phyloP scores from a whole-genome alignment of 2,888 invertebrate species.

The Chirona hameri region DNA sequence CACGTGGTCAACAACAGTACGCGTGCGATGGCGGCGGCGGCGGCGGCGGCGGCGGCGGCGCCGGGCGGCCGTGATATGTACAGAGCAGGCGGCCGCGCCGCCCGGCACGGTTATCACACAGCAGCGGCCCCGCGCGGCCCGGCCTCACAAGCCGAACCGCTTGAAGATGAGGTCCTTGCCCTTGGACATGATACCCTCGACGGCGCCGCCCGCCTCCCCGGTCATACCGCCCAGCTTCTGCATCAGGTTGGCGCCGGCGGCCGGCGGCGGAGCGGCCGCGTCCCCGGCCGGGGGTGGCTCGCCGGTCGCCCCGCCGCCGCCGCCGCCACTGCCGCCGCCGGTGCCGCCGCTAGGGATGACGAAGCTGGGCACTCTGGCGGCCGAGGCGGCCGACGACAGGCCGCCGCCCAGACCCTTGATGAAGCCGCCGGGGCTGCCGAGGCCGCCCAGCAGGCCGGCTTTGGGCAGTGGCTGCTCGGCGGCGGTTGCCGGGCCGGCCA shows the following conservation, averaged over 20 bases:
- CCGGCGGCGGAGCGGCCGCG: conserved; percentile 35
- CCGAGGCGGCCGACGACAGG: background rate
- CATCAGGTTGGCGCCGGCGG: conserved; percentile 48
- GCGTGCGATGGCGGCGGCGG: no score
- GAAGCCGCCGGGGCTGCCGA: conserved; percentile 12
- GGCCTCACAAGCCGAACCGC: conserved; percentile 39
- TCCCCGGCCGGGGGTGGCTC: conserved; percentile 42
- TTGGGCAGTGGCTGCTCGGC: background rate
- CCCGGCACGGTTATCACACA: background rate
- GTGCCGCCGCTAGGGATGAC: conserved; percentile 43
- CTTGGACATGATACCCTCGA: conserved; percentile 84
- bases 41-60: background rate
- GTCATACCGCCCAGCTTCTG: conserved; percentile 34
- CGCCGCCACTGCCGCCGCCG: conserved; percentile 47
- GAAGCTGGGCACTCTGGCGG: background rate
- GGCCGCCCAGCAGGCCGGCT: conserved; percentile 4
- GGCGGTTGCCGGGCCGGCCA: background rate
- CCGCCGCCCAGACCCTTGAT: conserved; percentile 23
- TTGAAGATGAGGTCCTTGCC: conserved; percentile 93
- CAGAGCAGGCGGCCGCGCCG: background rate
- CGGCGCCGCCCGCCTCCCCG: conserved; percentile 55
- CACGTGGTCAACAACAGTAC: background rate
- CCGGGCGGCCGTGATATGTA: conserved; percentile 6
- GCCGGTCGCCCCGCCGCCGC: background rate
- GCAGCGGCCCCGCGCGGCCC: background rate